phyloP scores from a whole-genome alignment of 2,113 vertebrate species.

The Neopipo cinnamomea region DNA sequence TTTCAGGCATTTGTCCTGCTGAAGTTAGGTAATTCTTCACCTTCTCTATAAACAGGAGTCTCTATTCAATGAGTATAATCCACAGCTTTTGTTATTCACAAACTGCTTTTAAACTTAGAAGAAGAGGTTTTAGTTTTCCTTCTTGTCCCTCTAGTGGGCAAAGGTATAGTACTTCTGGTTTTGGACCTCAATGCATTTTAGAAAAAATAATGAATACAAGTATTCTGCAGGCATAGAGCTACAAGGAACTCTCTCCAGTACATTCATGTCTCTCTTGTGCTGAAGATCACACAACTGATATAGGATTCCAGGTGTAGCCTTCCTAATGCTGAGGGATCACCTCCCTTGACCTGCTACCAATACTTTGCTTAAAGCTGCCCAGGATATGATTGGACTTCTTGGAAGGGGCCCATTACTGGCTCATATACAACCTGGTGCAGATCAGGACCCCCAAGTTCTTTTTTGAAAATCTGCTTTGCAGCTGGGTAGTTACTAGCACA shows the following conservation, averaged over 20 bases:
- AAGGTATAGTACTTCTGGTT: background rate
- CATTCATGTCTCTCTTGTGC: background rate
- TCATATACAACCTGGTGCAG: background rate
- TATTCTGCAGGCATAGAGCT: background rate
- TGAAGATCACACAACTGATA: background rate
- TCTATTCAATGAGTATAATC: background rate
- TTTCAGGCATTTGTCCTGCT: background rate
- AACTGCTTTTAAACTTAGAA: background rate
- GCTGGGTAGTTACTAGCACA: background rate
- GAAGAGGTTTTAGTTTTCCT: background rate
- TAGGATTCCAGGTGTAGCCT: background rate
- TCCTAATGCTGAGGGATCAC: background rate
- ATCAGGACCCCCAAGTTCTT: background rate
- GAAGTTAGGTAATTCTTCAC: background rate
- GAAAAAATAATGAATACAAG: background rate
- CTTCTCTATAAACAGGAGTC: background rate
- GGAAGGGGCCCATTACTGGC: background rate
- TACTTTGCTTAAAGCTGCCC: background rate
- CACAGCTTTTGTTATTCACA: background rate
- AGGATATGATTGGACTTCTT: background rate
- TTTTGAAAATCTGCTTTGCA: background rate
- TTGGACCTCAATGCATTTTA: background rate
- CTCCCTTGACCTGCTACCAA: background rate
- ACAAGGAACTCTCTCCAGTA: background rate
- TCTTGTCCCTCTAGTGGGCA: background rate